Base-by-base conservation (phyloP, 2,113 vertebrate species). In the Poecilia latipinna region DNA sequence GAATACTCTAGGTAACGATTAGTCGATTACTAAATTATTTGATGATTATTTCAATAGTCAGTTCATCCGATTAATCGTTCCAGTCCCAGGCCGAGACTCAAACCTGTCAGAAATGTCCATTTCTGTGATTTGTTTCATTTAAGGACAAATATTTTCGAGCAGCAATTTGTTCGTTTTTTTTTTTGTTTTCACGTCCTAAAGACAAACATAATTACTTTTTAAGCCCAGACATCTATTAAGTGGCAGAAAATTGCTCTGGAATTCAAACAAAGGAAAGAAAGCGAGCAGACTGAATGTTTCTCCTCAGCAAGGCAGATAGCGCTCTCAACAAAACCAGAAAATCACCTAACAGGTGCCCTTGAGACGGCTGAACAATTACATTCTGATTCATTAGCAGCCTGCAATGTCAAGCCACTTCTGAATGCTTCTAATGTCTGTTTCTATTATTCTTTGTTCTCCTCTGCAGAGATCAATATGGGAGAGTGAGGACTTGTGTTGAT, bases 331-430 rank as follows among this genome's bases (percentile, higher is more conserved):
- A 31, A 65, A 29, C 4, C 8, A 64, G 31, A 28, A 39, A 78
- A 66, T 64, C 42, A 8, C 37, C 22, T 32, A 8, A 61, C 35
- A 35, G 37, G 63, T 74, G 74, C 65, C 60, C 62, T 84, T 44
- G 70, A 82, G 73, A 66, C 72, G 32, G 24, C 81, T 29, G 61
- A n/a, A n/a, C 48, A 13, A 12, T 65, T 48, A 32, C 71, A 81
- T 80, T 61, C 31, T 17, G 68, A 19, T 79, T 74, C 72, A 57
- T 74, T 75, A 73, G 32, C 71, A 73, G 74, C 68, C 68, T 19
- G 33, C 74, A 44, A 78, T 69, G 68, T 68, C 70, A 68, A 26
- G 8, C 31, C 33, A 26, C 33, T 22, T 64, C 39, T 72, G n/a
- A 67, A 54, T 33, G 35, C 28, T 60, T 33, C 68, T 78, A 15